phyloP scores from a whole-genome alignment of 1,140 invertebrate species.

The Brachionus rubens region DNA sequence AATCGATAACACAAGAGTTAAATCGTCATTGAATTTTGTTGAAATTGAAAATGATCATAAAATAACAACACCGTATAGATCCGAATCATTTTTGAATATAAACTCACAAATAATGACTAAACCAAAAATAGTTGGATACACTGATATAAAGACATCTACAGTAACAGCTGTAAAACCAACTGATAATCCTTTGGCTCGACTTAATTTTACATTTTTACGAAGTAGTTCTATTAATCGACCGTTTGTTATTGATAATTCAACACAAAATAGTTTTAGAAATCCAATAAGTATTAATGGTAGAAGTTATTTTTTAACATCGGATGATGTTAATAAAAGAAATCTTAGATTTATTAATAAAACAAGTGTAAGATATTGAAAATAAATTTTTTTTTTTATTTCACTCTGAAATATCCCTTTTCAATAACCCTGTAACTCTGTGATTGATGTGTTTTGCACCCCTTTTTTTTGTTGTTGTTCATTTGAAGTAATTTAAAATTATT shows the following conservation, averaged over 20 bases:
- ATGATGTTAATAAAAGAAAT: not conserved
- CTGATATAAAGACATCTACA: not conserved
- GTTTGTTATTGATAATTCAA: slow-evolving; percentile 6
- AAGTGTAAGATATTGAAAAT: slow-evolving; percentile 27
- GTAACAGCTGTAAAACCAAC: not conserved
- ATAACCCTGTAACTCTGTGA: not conserved
- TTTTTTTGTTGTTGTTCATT: not conserved
- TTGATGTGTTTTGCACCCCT: not conserved
- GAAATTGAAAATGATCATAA: not conserved
- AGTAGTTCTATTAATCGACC: slow-evolving; percentile 8
- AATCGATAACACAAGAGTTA: not conserved
- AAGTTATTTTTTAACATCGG: slow-evolving; percentile 24
- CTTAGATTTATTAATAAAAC: slow-evolving; percentile 2
- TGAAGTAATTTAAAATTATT: not conserved
- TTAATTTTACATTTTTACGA: slow-evolving; percentile 18
- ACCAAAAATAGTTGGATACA: not conserved
- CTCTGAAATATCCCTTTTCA: not conserved
- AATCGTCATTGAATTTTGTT: slow-evolving; percentile 3
- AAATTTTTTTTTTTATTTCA: not conserved
- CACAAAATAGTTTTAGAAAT: slow-evolving; percentile 20
- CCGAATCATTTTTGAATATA: not conserved
- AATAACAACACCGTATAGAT: not conserved
- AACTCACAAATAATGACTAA: slow-evolving; percentile 3
- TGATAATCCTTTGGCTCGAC: slow-evolving; percentile 15
- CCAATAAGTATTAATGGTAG: slow-evolving; percentile 31